Evolutionary conservation across 1,140 invertebrate species (phyloP), one percentile per base, ranked within the genome.

Genomic region (Adelges cooleyi): DNA sequence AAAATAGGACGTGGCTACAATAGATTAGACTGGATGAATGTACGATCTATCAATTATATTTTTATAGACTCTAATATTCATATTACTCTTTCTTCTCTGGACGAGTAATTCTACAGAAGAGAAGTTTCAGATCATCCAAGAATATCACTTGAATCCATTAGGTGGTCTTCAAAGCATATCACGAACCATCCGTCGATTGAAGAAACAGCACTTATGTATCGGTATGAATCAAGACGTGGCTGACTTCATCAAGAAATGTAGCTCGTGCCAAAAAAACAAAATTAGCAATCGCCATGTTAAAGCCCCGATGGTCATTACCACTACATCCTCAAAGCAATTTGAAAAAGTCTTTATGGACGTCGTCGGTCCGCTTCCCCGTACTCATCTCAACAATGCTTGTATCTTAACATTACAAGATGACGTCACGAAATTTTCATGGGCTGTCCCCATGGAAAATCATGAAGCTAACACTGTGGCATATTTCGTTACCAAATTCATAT

Each of bases 401-500:
- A 20, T 65, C 4, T 18, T 65, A 1, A 51, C 48, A 0, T 3
- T n/a, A n/a, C n/a, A n/a, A n/a, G n/a, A n/a, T n/a, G n/a, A n/a
- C n/a, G n/a, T n/a, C n/a, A n/a, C n/a, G 29, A n/a, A n/a, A n/a
- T n/a, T n/a, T n/a, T n/a, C 71, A 13, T 68, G 70, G 53, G 71
- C 71, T 22, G 69, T 67, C 25, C 48, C 74, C 10, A 71, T 74
- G 15, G 70, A 69, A 13, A 73, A 75, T n/a, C n/a, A n/a, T n/a
- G n/a, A n/a, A n/a, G n/a, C n/a, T n/a, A n/a, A n/a, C n/a, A n/a
- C n/a, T n/a, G n/a, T n/a, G n/a, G n/a, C n/a, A n/a, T n/a, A n/a
- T n/a, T n/a, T n/a, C n/a, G n/a, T n/a, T n/a, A n/a, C n/a, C n/a
- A n/a, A n/a, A n/a, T n/a, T n/a, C n/a, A n/a, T n/a, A n/a, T n/a